Base-by-base conservation (phyloP, 2,797 vertebrate genomes). In the Gymnothorax javanicus region DNA sequence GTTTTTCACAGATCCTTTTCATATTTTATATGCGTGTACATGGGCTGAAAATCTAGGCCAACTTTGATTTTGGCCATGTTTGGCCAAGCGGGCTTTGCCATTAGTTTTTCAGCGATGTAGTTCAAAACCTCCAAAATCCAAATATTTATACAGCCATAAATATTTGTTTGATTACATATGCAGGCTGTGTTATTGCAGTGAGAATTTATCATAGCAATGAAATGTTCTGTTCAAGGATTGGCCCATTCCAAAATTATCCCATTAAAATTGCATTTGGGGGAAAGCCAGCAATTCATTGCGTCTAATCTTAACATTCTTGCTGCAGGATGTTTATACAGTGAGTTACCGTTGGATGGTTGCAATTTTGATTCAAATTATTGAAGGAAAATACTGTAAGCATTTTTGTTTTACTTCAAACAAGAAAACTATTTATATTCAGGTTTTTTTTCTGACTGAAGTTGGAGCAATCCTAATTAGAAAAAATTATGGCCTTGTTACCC, bases 301-400 rank as follows among this genome's bases (percentile, higher is more conserved):
- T 83, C 82, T 59, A 59, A 83, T 83, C 58, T 83, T 59, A 23
- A 27, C 81, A 83, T 83, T 43, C 82, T 33, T 62, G 11, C n/a
- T 59, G 82, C 82, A 59, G 82, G 82, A 83, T 59, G 82, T 83
- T 83, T 57, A 83, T 25, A 57, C 25, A 83, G 52, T 3, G 11
- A 23, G 79, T 83, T 83, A 57, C 59, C 56, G 25, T 33, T 27
- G 25, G 82, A 50, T n/a, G 56, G 23, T 12, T 9, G 54, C 54
- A 58, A 20, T 59, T 83, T 27, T 25, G 15, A 25, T 59, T 83
- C 12, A 33, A n/a, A 33, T 59, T 83, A 57, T 83, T 59, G 23
- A 82, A 82, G 56, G 79, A 82, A 56, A 43, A 4, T 25, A 6
- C 56, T 57, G 79, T 43, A 73, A 73, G 25, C 25, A 73, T 73